Percentiles rank a stretch among this genome's conserved stretches.
These are phyloP conservation scores for Caenorhabditis sulstoni DNA, from an alignment of 2,888 invertebrate genomes.

Conservation along the genomic window DNA sequence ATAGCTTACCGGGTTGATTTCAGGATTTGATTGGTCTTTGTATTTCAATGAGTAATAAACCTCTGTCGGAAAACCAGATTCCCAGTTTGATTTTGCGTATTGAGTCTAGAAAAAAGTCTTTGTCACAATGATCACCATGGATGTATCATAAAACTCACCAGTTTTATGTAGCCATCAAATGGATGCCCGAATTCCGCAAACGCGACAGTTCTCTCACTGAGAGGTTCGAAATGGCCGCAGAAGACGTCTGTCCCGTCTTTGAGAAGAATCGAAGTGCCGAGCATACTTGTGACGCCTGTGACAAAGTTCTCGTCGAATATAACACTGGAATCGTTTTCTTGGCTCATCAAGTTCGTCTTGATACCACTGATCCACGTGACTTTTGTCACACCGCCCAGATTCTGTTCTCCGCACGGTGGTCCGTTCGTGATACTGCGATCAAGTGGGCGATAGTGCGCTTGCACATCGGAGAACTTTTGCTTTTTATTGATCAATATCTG, in stretches of 20 bases:
- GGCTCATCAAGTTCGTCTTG: conserved; percentile 43
- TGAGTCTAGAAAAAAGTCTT: conserved; percentile 57
- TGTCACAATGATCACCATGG: background rate
- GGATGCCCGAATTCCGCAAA: conserved; percentile 64
- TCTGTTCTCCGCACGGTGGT: conserved; percentile 69
- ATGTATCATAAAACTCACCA: conserved; percentile 45
- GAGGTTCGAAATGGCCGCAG: conserved; percentile 68
- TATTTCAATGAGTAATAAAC: conserved; percentile 61
- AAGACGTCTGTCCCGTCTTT: conserved; percentile 63
- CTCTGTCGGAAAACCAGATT: conserved; percentile 65
- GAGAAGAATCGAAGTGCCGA: conserved; percentile 49
- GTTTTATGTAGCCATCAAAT: conserved; percentile 63
- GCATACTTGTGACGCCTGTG: conserved; percentile 60
- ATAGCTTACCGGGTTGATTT: conserved; percentile 29
- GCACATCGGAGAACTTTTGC: conserved; percentile 55
- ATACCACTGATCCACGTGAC: conserved; percentile 58
- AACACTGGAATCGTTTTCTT: conserved; percentile 65
- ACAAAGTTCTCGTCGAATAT: conserved; percentile 64
- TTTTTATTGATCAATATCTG: conserved; percentile 70
- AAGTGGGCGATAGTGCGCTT: conserved; percentile 64
- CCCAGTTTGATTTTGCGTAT: conserved; percentile 58
- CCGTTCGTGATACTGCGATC: conserved; percentile 68
- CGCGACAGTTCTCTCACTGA: conserved; percentile 54
- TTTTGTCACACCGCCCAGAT: conserved; percentile 62
- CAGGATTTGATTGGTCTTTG: conserved; percentile 25